Evolutionary conservation across 2,797 vertebrate species (phyloP).

Genomic region (Leptoclinus maculatus): DNA sequence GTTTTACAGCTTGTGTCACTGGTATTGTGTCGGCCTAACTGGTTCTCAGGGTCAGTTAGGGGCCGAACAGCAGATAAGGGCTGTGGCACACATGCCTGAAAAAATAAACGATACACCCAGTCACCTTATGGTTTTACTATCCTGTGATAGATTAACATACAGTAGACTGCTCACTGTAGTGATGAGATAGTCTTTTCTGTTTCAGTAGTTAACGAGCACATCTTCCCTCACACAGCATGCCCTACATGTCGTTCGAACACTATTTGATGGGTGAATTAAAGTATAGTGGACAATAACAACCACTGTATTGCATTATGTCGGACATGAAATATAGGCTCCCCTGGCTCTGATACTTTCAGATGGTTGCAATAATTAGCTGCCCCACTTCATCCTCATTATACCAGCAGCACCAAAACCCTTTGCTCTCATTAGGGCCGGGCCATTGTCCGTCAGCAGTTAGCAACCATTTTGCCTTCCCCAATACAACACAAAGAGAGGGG

Average conservation of each 20-base stretch:
- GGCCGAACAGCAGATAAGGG: constrained; percentile 60
- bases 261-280: not conserved
- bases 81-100: constrained; percentile 41
- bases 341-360: constrained; percentile 57
- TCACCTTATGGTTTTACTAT: constrained; percentile 35
- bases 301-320: not conserved
- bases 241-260: not conserved
- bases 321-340: constrained; percentile 36
- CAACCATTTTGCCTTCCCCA: constrained; percentile 76
- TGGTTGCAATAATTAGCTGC: constrained; percentile 71
- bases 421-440: constrained; percentile 71
- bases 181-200: constrained; percentile 51
- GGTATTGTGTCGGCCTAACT: constrained; percentile 44
- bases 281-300: not conserved
- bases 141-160: constrained; percentile 56
- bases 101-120: constrained; percentile 45
- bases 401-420: constrained; percentile 74
- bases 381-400: constrained; percentile 76
- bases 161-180: constrained; percentile 28
- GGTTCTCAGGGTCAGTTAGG: constrained; percentile 51
- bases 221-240: not conserved
- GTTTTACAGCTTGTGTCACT: constrained; percentile 52
- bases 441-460: constrained; percentile 72
- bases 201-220: constrained; percentile 32
- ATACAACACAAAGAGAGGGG: constrained; percentile 77